These are phyloP conservation scores for Cepaea hortensis DNA, from an alignment of 2,888 invertebrate genomes.

Conservation along the genomic window DNA sequence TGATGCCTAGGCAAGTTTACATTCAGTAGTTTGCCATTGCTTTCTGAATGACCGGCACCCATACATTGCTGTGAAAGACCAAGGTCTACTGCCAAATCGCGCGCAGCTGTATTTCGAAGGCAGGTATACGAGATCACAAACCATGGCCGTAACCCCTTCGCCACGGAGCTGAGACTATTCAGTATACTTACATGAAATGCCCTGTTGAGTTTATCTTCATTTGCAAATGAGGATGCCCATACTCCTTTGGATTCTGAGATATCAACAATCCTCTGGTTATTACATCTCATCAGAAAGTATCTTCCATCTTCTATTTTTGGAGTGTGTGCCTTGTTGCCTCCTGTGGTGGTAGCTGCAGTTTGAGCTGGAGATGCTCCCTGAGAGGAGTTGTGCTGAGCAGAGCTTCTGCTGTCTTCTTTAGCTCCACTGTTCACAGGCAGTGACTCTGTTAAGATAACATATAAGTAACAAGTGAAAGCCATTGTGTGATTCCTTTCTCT, in stretches of 20 bases:
- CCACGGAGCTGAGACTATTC: too few species aligned
- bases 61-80: too few species aligned
- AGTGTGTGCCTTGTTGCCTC: not conserved
- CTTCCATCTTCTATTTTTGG: constrained; percentile 43
- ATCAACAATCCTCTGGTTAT: constrained; percentile 80
- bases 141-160: too few species aligned
- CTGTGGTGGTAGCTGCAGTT: constrained; percentile 25
- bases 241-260: constrained; percentile 79
- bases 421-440: not conserved
- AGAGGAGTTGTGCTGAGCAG: constrained; percentile 60
- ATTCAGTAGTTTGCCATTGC: too few species aligned
- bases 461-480: too few species aligned
- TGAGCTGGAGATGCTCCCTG: constrained; percentile 53
- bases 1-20: too few species aligned
- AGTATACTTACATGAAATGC: constrained; percentile 79
- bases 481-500: too few species aligned
- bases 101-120: too few species aligned
- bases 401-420: constrained; percentile 37
- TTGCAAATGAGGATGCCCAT: constrained; percentile 81
- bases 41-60: too few species aligned
- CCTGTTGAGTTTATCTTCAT: constrained; percentile 81
- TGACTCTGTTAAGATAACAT: constrained; percentile 2
- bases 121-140: too few species aligned
- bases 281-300: constrained; percentile 82
- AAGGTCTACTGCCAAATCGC: too few species aligned